Conservation (phyloP, 2,113 vertebrate genomes). For the Sinocyclocheilus grahami region DNA sequence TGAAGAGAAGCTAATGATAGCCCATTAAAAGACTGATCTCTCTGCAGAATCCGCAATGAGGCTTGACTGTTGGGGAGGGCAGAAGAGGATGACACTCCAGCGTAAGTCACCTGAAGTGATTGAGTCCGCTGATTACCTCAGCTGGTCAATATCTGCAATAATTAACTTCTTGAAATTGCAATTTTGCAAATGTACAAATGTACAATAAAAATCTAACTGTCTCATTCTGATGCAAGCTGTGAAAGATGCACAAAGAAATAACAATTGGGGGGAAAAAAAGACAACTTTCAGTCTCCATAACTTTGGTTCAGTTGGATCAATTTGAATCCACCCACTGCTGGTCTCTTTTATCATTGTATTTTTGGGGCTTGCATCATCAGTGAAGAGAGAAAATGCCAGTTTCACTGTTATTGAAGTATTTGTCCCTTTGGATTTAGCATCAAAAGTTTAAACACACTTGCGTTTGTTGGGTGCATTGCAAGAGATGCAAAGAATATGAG, state of each 20-base stretch:
- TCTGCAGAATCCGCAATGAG: constrained; percentile 36
- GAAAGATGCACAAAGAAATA: background rate
- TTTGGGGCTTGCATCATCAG: constrained; percentile 4
- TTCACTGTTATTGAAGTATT: constrained; percentile 2
- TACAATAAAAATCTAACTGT: background rate
- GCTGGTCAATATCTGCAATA: constrained; percentile 10
- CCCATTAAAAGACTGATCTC: constrained; percentile 40
- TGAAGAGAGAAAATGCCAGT: background rate
- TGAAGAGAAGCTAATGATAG: constrained; percentile 43
- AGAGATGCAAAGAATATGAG: constrained; percentile 5
- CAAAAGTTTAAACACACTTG: constrained; percentile 16
- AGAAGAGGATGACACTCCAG: background rate
- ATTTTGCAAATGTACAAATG: background rate
- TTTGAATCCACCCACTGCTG: background rate
- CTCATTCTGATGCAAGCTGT: background rate
- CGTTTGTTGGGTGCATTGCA: background rate
- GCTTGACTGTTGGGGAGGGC: constrained; percentile 12
- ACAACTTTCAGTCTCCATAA: background rate
- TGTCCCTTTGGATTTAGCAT: background rate
- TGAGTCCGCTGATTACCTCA: background rate
- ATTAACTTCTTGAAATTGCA: background rate
- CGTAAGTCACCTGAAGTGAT: constrained; percentile 12
- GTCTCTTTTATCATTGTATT: background rate
- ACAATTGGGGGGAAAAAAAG: background rate
- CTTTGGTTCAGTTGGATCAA: background rate